phyloP scores from a whole-genome alignment of 2,797 vertebrate species.

The Protosalanx chinensis region DNA sequence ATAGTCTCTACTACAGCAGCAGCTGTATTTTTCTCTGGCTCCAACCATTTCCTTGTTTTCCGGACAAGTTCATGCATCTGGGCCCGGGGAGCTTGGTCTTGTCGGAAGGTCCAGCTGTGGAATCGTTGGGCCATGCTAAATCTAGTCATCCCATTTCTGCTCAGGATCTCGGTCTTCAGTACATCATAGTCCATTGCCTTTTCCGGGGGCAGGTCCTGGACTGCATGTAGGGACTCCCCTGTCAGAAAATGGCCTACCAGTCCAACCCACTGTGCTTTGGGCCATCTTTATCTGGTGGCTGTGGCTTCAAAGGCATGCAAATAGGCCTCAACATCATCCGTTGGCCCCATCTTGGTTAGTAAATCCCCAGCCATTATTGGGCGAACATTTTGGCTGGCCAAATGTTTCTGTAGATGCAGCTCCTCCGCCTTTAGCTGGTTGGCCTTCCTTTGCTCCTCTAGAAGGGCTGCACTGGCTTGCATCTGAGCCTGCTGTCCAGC shows the following conservation, averaged over 20 bases:
- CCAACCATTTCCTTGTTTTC: too few species aligned
- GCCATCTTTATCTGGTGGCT: conserved; percentile 68
- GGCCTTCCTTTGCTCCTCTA: too few species aligned
- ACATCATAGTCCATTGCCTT: neutral
- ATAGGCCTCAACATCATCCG: conserved; percentile 77
- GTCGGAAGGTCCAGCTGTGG: conserved; percentile 7
- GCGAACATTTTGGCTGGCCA: too few species aligned
- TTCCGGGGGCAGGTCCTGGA: neutral
- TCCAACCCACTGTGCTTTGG: conserved; percentile 29
- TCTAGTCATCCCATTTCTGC: conserved; percentile 74
- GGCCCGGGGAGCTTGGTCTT: neutral
- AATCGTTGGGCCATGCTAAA: conserved; percentile 71
- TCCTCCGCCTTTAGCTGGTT: too few species aligned
- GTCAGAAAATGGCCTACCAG: neutral
- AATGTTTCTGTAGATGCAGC: too few species aligned
- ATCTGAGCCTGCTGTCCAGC: too few species aligned
- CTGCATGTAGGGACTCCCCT: neutral
- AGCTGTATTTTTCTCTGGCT: too few species aligned
- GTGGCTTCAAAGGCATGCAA: conserved; percentile 79
- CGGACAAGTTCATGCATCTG: too few species aligned
- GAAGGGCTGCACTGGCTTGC: too few species aligned
- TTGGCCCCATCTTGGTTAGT: conserved; percentile 67
- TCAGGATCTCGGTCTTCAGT: neutral
- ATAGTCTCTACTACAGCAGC: too few species aligned
- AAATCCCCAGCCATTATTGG: neutral